Percentiles rank a stretch among this genome's conserved stretches.
These are phyloP conservation scores for Hippopotamyrus pictus DNA, from an alignment of 2,797 vertebrate genomes.

Conservation along the genomic window DNA sequence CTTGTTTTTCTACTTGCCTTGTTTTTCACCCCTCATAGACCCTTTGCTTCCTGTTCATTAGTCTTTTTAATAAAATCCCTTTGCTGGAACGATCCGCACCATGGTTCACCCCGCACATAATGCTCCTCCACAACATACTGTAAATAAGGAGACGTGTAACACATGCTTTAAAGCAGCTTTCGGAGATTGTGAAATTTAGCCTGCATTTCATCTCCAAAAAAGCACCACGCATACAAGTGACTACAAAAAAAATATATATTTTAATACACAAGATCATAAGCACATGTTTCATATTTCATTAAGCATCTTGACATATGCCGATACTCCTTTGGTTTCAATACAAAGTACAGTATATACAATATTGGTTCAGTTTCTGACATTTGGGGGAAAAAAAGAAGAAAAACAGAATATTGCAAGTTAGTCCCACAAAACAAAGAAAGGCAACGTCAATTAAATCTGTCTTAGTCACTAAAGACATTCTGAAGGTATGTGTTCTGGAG, in stretches of 20 bases:
- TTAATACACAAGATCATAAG: conserved; percentile 41
- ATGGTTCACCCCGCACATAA: background rate
- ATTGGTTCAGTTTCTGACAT: conserved; percentile 28
- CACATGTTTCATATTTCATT: conserved; percentile 34
- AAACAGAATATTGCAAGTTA: conserved; percentile 23
- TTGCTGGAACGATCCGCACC: background rate
- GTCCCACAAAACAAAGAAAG: conserved; percentile 31
- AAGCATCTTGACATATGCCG: conserved; percentile 33
- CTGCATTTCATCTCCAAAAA: background rate
- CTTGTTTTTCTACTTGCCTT: background rate
- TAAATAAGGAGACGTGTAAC: background rate
- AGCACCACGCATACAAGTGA: background rate
- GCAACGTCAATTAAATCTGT: background rate
- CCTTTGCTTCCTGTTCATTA: background rate
- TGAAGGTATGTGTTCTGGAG: conserved; percentile 4
- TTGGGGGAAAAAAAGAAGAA: conserved; percentile 20
- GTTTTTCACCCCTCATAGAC: background rate
- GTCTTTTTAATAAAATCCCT: background rate
- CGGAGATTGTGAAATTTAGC: background rate
- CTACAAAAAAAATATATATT: conserved; percentile 34
- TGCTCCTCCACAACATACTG: background rate
- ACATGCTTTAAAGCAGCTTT: background rate
- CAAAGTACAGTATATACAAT: conserved; percentile 34
- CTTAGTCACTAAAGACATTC: conserved; percentile 23
- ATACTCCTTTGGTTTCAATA: conserved; percentile 26